Percentiles rank a stretch among this genome's conserved stretches.
These are phyloP conservation scores for Blastobasis adustella DNA, from an alignment of 2,888 invertebrate genomes.

Conservation along the genomic window DNA sequence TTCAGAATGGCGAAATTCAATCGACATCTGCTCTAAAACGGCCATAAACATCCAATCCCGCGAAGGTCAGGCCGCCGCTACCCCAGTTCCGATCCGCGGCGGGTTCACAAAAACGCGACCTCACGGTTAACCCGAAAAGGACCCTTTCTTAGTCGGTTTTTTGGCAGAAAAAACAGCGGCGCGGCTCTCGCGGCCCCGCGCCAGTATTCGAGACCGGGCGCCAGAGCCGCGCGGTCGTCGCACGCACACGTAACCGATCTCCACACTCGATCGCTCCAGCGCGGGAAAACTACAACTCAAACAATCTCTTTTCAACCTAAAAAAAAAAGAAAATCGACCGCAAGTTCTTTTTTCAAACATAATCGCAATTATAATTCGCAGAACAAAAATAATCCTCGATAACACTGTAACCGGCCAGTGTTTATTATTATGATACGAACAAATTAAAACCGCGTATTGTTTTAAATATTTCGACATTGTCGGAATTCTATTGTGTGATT, in stretches of 20 bases:
- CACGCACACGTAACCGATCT: slow-evolving; percentile 31
- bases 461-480: slow-evolving; percentile 64
- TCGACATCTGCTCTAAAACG: background rate
- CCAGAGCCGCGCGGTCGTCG: slow-evolving; percentile 62
- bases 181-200: slow-evolving; percentile 34
- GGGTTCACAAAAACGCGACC: slow-evolving; percentile 39
- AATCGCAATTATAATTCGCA: background rate
- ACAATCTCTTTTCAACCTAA: too few species aligned
- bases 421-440: slow-evolving; percentile 61
- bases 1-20: too few species aligned
- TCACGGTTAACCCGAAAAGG: slow-evolving; percentile 63
- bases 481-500: slow-evolving; percentile 58
- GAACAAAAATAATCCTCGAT: slow-evolving; percentile 36
- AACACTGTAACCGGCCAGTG: slow-evolving; percentile 45
- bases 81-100: slow-evolving; percentile 21
- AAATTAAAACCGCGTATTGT: slow-evolving; percentile 59
- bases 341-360: slow-evolving; percentile 14
- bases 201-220: slow-evolving; percentile 62
- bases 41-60: background rate
- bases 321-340: slow-evolving; percentile 8
- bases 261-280: slow-evolving; percentile 38
- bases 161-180: slow-evolving; percentile 57
- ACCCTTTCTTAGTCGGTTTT: slow-evolving; percentile 59
- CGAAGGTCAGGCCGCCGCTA: slow-evolving; percentile 24
- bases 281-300: slow-evolving; percentile 49